Evolutionary conservation across 2,888 invertebrate genomes (phyloP), one percentile per base, ranked within the genome.

Genomic region (Amiota communis): DNA sequence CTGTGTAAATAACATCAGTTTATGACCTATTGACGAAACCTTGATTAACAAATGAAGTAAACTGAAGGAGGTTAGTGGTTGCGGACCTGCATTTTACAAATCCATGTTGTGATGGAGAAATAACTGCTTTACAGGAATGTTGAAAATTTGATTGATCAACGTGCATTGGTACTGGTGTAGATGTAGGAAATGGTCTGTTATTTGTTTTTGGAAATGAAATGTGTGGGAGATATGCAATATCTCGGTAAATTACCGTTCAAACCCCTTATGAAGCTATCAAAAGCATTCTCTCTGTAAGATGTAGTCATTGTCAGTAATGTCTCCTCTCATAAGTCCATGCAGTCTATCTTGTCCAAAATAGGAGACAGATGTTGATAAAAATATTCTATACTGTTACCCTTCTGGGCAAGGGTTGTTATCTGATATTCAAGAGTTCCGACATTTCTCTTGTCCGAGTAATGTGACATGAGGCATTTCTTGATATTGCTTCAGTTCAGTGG

Each of bases 261-360:
- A 2, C 75, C 74, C 47, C 74, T 36, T 2, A 77, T 70, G 51
- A 76, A 77, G 0, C 75, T 75, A 11, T 75, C 74, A 0, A 76
- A 49, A 8, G 75, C 73, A 10, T 70, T 72, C 1, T 69, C 67
- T 8, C 75, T 36, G 20, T 74, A 77, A 1, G 73, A 53, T 20
- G 71, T 57, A 6, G 70, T 70, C 6, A 73, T 64, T 8, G 70
- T n/a, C 1, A 17, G 23, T 1, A 73, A 13, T 3, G 70, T 48
- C 23, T 74, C 73, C 0, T 47, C 47, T 15, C 71, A 51, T 15
- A 72, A 11, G 8, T 74, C 56, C 70, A 72, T 67, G 17, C 67
- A 72, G 17, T 46, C 51, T n/a, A 74, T 61, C 56, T 74, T 75
- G 20, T 74, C 71, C 0, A 75, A 1, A 20, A 76, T 73, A 11